Conservation (phyloP, 2,888 invertebrate species). For the Petrolisthes cinctipes region DNA sequence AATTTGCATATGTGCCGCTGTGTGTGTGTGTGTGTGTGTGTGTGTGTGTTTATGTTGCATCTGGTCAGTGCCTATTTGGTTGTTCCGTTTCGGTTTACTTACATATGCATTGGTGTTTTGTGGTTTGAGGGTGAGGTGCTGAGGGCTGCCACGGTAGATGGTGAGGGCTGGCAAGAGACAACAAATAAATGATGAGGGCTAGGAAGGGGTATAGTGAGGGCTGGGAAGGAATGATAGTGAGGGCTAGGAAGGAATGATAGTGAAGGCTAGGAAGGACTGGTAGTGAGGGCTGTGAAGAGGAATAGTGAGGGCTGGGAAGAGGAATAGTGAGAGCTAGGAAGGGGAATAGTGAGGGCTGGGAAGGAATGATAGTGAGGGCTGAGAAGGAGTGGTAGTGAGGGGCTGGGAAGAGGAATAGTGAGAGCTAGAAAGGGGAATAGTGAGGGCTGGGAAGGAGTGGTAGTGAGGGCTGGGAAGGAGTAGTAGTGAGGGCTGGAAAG, state of each 20-base stretch:
- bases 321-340: neutral
- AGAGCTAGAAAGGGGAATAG: neutral
- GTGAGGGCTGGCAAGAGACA: neutral
- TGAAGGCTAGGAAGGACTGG: neutral
- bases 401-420: neutral
- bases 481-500: neutral
- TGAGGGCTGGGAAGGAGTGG: too few relatives aligned
- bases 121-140: too few relatives aligned
- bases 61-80: too few relatives aligned
- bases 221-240: neutral
- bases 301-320: neutral
- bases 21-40: too few relatives aligned
- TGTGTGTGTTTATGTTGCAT: too few relatives aligned
- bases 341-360: neutral
- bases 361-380: neutral
- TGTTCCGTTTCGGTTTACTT: too few relatives aligned
- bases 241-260: neutral
- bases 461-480: too few relatives aligned
- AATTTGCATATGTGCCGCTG: too few relatives aligned
- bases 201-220: neutral
- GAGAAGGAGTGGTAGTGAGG: neutral
- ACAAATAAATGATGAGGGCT: neutral
- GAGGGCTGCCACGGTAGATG: neutral
- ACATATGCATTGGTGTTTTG: too few relatives aligned
- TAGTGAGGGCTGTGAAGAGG: neutral